Evolutionary conservation across 2,113 vertebrate species (phyloP).

Genomic region (Phalacrocorax aristotelis): DNA sequence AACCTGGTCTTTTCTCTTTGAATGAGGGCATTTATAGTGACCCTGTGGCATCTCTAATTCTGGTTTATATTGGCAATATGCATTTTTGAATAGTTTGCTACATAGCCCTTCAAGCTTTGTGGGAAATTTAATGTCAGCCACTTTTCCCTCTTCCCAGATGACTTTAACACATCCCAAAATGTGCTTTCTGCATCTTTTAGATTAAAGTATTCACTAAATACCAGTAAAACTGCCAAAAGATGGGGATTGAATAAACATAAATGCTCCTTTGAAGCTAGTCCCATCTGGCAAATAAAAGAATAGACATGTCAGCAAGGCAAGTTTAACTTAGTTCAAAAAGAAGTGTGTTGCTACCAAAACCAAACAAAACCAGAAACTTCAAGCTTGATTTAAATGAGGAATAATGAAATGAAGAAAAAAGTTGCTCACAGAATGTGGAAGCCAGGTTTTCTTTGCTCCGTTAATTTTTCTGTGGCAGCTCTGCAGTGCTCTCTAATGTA

Average conservation of each 20-base stretch:
- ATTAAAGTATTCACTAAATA: constrained; percentile 39
- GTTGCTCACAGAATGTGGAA: background rate
- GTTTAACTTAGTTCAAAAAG: background rate
- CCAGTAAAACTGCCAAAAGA: constrained; percentile 1
- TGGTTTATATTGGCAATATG: background rate
- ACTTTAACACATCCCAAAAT: background rate
- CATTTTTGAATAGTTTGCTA: background rate
- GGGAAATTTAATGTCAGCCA: background rate
- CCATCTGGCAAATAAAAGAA: constrained; percentile 41
- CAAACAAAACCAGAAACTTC: background rate
- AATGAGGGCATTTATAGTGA: background rate
- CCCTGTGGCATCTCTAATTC: background rate
- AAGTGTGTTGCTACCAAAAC: background rate
- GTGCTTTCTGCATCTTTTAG: background rate
- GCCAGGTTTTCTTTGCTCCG: background rate
- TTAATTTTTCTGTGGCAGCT: background rate
- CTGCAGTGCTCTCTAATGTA: background rate
- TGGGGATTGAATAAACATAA: constrained; percentile 17
- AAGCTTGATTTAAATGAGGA: background rate
- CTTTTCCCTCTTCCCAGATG: background rate
- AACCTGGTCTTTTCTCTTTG: background rate
- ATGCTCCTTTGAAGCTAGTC: constrained; percentile 9
- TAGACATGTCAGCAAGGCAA: constrained; percentile 4
- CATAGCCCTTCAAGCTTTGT: background rate
- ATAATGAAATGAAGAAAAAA: background rate